Evolutionary conservation across 2,888 invertebrate species (phyloP).

Genomic region (Bursaphelenchus okinawaensis): DNA sequence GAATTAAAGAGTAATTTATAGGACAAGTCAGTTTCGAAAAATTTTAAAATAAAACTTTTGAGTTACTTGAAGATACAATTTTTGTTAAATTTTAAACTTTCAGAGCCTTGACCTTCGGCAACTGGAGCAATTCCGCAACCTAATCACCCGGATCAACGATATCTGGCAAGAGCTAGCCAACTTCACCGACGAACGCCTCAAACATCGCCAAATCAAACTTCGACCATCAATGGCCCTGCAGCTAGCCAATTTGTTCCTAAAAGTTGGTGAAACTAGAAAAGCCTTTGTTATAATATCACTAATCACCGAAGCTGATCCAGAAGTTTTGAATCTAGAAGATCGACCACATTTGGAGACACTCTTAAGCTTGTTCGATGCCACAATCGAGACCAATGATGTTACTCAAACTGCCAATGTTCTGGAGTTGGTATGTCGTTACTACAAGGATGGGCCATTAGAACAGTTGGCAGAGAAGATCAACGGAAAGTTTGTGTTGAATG

Average conservation of each 20-base stretch:
- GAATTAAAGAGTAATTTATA: no score
- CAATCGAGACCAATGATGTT: neutral
- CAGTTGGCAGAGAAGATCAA: slow-evolving; percentile 30
- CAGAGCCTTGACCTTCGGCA: slow-evolving; percentile 29
- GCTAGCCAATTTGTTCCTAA: neutral
- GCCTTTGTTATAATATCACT: neutral
- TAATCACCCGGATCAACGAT: slow-evolving; percentile 32
- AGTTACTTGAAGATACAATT: no score
- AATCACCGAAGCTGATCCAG: neutral
- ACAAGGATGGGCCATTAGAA: slow-evolving; percentile 28
- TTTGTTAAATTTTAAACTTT: no score
- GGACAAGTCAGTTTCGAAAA: no score
- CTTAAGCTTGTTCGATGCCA: slow-evolving; percentile 1
- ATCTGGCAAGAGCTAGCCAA: slow-evolving; percentile 41
- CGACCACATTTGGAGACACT: neutral
- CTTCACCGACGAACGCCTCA: slow-evolving; percentile 31
- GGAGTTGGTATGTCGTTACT: slow-evolving; percentile 29
- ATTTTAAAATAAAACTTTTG: no score
- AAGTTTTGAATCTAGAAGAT: neutral
- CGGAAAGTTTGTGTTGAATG: slow-evolving; percentile 19
- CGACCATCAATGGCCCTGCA: slow-evolving; percentile 22
- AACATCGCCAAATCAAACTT: slow-evolving; percentile 32
- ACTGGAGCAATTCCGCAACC: slow-evolving; percentile 29
- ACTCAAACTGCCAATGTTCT: slow-evolving; percentile 30
- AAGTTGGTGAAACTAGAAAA: neutral